Evolutionary conservation across 2,113 vertebrate genomes (phyloP).

Genomic region (Hymenochirus boettgeri): DNA sequence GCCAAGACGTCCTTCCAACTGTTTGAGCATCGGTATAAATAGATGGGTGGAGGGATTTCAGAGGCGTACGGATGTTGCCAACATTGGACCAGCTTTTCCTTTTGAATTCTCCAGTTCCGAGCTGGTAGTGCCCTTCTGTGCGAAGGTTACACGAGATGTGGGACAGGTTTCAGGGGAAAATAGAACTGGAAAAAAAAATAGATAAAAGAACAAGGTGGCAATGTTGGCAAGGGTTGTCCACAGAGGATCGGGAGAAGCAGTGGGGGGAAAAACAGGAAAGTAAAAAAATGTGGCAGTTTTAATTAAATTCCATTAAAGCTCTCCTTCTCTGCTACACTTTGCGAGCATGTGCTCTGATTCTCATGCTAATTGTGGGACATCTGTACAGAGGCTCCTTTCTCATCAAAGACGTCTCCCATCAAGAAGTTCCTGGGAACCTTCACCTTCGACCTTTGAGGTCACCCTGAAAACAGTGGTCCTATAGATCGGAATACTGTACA

Average conservation of each 20-base stretch:
- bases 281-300: conserved; percentile 43
- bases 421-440: conserved; percentile 51
- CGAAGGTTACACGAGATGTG: conserved; percentile 7
- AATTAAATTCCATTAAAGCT: conserved; percentile 51
- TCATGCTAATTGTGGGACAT: conserved; percentile 50
- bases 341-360: conserved; percentile 48
- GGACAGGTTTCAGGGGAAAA: neutral
- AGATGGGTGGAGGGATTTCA: neutral
- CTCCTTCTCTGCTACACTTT: conserved; percentile 41
- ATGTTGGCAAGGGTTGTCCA: neutral
- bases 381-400: conserved; percentile 49
- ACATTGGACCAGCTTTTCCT: neutral
- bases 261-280: conserved; percentile 21
- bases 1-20: too few relatives aligned
- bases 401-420: conserved; percentile 46
- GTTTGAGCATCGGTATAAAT: too few relatives aligned
- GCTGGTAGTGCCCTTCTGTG: neutral
- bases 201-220: neutral
- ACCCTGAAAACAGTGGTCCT: conserved; percentile 37
- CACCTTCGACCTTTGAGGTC: conserved; percentile 49
- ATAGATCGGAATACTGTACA: conserved; percentile 35
- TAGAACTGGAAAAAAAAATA: too few relatives aligned
- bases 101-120: neutral
- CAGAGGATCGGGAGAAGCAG: neutral
- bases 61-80: neutral